Evolutionary conservation across 2,113 vertebrate genomes (phyloP), one percentile per base, ranked within the genome.

Genomic region (Thryonomys swinderianus): DNA sequence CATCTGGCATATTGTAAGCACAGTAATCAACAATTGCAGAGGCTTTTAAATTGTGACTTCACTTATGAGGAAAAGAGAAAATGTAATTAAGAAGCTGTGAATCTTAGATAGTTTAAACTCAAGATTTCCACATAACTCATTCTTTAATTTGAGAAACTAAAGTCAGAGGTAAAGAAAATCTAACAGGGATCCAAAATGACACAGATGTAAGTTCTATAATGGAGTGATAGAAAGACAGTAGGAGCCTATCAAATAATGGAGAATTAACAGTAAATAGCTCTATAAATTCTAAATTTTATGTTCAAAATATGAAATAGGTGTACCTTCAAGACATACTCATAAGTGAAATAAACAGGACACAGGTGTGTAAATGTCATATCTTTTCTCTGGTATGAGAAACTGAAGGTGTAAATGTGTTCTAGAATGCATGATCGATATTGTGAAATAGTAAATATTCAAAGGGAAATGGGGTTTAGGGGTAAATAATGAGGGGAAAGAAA

Each of bases 1-100:
- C 97, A 98, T 96, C 97, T 97, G 97, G 96, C 91, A 94, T 85
- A 94, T 94, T 96, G 84, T 96, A 83, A 97, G 94, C 76, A n/a
- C 37, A 74, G 92, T 91, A 95, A 97, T 97, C 94, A 95, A 96
- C 96, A 97, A 96, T 90, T 94, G 91, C 91, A 73, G 61, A 93
- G 84, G 88, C 76, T 90, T 95, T 91, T 90, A 97, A 95, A 96
- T 95, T 95, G 69, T 96, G 91, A 30, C 74, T 96, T 67, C 30
- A 87, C 84, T 96, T 96, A 91, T 20, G 74, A 17, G 48, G 67
- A 20, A 67, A 53, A 92, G 53, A 84, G 74, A 94, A 92, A 91
- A 89, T 0, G 80, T 82, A 96, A 91, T 97, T 96, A 87, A 53
- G 57, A 96, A 88, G 74, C 91, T 91, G 25, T 73, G 90, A 90